Base-by-base conservation (phyloP, 2,113 vertebrate species). In the Atherinomorus stipes region DNA sequence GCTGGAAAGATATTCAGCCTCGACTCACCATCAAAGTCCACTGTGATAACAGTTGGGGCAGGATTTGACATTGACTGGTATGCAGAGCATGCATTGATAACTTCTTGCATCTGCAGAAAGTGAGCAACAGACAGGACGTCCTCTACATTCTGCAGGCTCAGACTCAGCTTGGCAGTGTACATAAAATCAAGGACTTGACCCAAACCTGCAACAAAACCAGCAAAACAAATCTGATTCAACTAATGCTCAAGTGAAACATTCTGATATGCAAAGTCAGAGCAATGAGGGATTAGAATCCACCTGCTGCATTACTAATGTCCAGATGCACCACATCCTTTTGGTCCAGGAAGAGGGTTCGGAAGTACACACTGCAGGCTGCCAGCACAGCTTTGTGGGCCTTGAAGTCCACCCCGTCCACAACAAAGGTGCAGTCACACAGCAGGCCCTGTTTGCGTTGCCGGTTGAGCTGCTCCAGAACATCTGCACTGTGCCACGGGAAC, bases 251-350 rank as follows among this genome's bases (percentile, higher is more conserved):
- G 44, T 18, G 7, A 45, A 4, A 4, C 44, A 19, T 45, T 18
- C 1, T 45, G 13, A 19, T 45, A 7, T 19, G 16, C 44, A 45
- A 45, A 47, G 31, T 34, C 31, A 8, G 31, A 34, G 44, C 16
- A 47, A 5, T 42, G 13, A 16, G 4, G 2, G 12, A 7, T 13
- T 0, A 22, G 11, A 73, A 60, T 66, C 23, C 76, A 99, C 98
- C 98, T 93, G 97, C 95, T 0, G 97, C 97, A 0, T 99, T 99
- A 91, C 97, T 99, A 90, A 99, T 99, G 93, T 99, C 97, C 70
- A 99, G 92, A 90, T 98, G 97, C 70, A 98, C 98, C 84, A 99
- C 97, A 0, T 99, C 97, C 81, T 98, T 99, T 94, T 99, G 97
- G 83, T 99, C 97, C 25, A 97, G 88, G 0, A 99, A 99, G 31